phyloP scores from a whole-genome alignment of 2,888 invertebrate genomes.

The Tachina fera region DNA sequence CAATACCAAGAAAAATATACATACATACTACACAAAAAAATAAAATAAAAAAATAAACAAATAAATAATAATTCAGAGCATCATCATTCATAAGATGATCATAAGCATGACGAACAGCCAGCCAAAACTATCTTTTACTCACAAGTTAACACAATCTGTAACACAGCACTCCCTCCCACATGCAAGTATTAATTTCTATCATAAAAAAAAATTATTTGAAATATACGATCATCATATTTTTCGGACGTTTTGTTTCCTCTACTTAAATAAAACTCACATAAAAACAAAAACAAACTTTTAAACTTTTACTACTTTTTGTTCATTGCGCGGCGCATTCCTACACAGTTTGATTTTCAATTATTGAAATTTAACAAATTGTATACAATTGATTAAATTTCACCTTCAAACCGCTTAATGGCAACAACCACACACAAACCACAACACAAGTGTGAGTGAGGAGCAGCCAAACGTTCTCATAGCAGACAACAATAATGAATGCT shows the following conservation, averaged over 20 bases:
- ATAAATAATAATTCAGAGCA: slow-evolving; percentile 60
- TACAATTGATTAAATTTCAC: slow-evolving; percentile 80
- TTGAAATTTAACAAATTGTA: slow-evolving; percentile 81
- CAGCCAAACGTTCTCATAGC: slow-evolving; percentile 30
- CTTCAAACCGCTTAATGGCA: slow-evolving; percentile 39
- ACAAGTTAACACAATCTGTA: slow-evolving; percentile 66
- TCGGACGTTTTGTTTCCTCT: slow-evolving; percentile 36
- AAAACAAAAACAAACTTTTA: no score
- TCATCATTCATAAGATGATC: slow-evolving; percentile 45
- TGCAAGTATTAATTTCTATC: slow-evolving; percentile 68
- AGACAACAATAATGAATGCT: slow-evolving; percentile 3
- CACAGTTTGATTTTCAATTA: slow-evolving; percentile 44
- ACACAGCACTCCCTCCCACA: slow-evolving; percentile 72
- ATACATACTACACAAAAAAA: no score
- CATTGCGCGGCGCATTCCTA: slow-evolving; percentile 35
- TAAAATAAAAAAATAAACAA: slow-evolving; percentile 9
- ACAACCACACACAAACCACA: background rate
- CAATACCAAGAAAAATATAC: slow-evolving; percentile 3
- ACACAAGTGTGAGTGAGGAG: slow-evolving; percentile 22
- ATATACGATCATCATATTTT: slow-evolving; percentile 46
- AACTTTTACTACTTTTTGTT: slow-evolving; percentile 6
- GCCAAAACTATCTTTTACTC: slow-evolving; percentile 34
- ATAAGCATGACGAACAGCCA: slow-evolving; percentile 13
- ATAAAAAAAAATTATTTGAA: slow-evolving; percentile 32
- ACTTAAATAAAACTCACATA: background rate